phyloP scores from a whole-genome alignment of 53 echinoderm and acorn worm genomes.

The Apostichopus leukothele region DNA sequence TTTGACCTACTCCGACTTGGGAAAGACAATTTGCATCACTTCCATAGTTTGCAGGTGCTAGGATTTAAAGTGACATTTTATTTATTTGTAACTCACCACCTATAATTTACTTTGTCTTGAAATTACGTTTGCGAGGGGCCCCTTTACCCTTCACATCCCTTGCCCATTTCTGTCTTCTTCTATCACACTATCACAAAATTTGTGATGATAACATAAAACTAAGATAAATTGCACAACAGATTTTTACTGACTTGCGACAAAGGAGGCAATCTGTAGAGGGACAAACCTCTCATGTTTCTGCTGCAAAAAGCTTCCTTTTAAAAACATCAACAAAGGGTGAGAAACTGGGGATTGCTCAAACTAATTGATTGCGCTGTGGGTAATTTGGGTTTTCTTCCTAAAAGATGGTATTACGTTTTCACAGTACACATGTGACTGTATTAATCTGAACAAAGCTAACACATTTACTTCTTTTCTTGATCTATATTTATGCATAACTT shows the following conservation, averaged over 20 bases:
- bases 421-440: too few species aligned
- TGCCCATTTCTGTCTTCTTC: neutral
- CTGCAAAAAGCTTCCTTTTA: neutral
- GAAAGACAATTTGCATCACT: slow-evolving; percentile 15
- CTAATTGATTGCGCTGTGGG: neutral
- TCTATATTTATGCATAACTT: too few species aligned
- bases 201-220: neutral
- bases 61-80: slow-evolving; percentile 27
- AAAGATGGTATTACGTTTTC: too few species aligned
- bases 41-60: slow-evolving; percentile 1
- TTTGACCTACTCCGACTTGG: neutral
- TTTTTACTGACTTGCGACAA: neutral
- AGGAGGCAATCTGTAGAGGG: neutral
- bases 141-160: neutral
- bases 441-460: too few species aligned
- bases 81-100: slow-evolving; percentile 9
- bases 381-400: too few species aligned
- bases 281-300: neutral
- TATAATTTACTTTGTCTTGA: slow-evolving; percentile 18
- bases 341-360: neutral
- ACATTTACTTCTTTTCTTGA: too few species aligned
- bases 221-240: neutral
- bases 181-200: neutral
- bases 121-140: neutral
- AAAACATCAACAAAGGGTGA: neutral